Percentiles rank a stretch among this genome's conserved stretches.
Evolutionary conservation across 2,113 vertebrate species (phyloP).

Genomic region (Urocynchramus pylzowi): DNA sequence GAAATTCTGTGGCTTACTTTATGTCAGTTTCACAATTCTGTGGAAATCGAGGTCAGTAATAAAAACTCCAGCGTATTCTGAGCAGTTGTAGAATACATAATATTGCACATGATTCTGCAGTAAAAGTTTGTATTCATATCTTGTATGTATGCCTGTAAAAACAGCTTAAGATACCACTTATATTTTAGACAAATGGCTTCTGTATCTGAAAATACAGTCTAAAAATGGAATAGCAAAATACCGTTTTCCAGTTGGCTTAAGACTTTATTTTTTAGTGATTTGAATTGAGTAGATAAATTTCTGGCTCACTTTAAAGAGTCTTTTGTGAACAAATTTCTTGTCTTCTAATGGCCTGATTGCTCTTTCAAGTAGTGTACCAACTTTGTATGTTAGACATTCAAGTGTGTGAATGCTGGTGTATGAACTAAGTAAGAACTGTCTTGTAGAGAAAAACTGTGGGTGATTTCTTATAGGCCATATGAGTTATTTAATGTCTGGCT

Average conservation of each 20-base stretch:
- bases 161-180: neutral
- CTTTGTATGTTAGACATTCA: neutral
- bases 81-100: neutral
- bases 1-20: conserved; percentile 95
- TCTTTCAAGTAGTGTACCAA: neutral
- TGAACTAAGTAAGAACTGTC: neutral
- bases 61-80: neutral
- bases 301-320: neutral
- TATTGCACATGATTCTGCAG: neutral
- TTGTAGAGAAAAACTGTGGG: neutral
- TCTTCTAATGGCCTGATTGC: neutral
- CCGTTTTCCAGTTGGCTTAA: neutral
- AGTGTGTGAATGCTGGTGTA: neutral
- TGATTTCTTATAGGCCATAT: neutral
- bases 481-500: neutral
- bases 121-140: neutral
- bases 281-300: neutral
- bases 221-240: neutral
- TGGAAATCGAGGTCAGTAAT: conserved; percentile 90
- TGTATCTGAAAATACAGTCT: neutral
- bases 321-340: neutral
- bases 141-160: neutral
- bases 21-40: conserved; percentile 91
- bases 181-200: neutral
- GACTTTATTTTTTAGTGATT: neutral